Evolutionary conservation across 2,888 invertebrate species (phyloP).

Genomic region (Cremastinae sp.): DNA sequence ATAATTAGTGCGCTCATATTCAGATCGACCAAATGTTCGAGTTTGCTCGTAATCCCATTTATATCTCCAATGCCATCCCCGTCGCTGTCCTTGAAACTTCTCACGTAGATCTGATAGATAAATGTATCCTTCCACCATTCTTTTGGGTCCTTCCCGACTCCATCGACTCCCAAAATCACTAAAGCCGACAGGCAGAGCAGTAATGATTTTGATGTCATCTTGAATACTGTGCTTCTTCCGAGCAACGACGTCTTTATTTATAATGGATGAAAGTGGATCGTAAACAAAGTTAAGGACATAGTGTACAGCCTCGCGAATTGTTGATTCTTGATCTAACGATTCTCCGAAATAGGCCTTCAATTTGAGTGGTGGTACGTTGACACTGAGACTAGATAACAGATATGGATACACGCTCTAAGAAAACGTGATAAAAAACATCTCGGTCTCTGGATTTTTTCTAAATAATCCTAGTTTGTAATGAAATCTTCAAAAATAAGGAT

Average conservation of each 20-base stretch:
- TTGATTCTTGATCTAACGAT: too few species aligned
- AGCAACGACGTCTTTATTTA: slow-evolving; percentile 26
- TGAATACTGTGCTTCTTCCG: neutral
- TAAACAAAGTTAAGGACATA: too few species aligned
- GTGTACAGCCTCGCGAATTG: neutral
- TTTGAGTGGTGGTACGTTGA: too few species aligned
- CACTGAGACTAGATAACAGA: too few species aligned
- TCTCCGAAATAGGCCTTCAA: too few species aligned
- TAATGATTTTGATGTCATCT: slow-evolving; percentile 42
- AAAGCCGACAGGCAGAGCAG: slow-evolving; percentile 48
- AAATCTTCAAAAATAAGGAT: too few species aligned
- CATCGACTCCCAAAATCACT: slow-evolving; percentile 26
- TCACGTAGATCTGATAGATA: slow-evolving; percentile 93
- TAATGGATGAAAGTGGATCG: slow-evolving; percentile 4
- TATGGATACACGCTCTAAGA: too few species aligned
- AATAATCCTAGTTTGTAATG: too few species aligned
- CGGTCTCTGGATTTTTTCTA: too few species aligned
- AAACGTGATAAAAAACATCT: too few species aligned
- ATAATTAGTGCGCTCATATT: slow-evolving; percentile 86
- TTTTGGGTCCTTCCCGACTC: slow-evolving; percentile 10
- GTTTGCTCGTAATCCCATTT: slow-evolving; percentile 77
- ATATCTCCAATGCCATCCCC: slow-evolving; percentile 78
- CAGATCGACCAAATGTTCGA: slow-evolving; percentile 83
- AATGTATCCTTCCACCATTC: slow-evolving; percentile 93
- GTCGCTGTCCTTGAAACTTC: slow-evolving; percentile 92